Conservation (phyloP, 2,113 vertebrate species). For the Oncorhynchus clarkii region DNA sequence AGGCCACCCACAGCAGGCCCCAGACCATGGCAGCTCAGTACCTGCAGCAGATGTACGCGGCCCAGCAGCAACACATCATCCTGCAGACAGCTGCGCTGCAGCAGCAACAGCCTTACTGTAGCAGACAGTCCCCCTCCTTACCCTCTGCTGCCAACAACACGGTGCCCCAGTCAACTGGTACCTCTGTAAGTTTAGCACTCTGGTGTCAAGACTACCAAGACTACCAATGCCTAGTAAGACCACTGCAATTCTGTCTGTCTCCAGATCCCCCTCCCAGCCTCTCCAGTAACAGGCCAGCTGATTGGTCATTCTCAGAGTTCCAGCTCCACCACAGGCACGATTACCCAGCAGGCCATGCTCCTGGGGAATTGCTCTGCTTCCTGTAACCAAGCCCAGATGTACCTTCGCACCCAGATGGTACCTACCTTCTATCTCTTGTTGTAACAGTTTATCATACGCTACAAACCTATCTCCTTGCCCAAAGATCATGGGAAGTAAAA, state of each 20-base stretch:
- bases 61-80: conserved; percentile 94
- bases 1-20: conserved; percentile 88
- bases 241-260: neutral
- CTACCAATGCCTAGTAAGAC: neutral
- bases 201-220: neutral
- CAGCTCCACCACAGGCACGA: conserved; percentile 76
- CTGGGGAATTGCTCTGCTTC: conserved; percentile 86
- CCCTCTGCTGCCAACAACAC: conserved; percentile 79
- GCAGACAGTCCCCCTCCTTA: conserved; percentile 81
- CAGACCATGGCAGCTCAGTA: conserved; percentile 91
- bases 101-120: conserved; percentile 82
- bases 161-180: conserved; percentile 79
- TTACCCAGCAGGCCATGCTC: conserved; percentile 92
- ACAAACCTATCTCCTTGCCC: too few relatives aligned
- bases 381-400: conserved; percentile 94
- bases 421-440: neutral
- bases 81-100: conserved; percentile 89
- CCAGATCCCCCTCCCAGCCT: conserved; percentile 88
- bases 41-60: conserved; percentile 94
- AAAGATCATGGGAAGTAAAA: too few relatives aligned
- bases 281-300: conserved; percentile 86
- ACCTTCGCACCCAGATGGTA: conserved; percentile 95
- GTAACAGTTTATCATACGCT: too few relatives aligned
- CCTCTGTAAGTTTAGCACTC: neutral
- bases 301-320: conserved; percentile 85